These are phyloP conservation scores for Carassius gibelio DNA, from an alignment of 2,113 vertebrate species.

Conservation along the genomic window DNA sequence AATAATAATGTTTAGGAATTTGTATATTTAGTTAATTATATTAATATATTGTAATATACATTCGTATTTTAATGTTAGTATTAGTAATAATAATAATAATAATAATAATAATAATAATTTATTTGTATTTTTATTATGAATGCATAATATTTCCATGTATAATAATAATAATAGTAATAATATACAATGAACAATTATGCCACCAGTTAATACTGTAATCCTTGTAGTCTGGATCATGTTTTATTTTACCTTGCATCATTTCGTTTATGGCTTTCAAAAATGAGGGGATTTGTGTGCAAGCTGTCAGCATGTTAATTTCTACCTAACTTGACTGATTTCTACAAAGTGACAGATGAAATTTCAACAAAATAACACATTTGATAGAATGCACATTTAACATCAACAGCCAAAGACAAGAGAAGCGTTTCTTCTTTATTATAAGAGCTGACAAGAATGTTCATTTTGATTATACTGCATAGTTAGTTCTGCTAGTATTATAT, in stretches of 20 bases:
- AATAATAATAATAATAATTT: too few relatives aligned
- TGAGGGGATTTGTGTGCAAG: neutral
- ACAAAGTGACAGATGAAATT: neutral
- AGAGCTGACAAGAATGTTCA: neutral
- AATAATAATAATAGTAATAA: too few relatives aligned
- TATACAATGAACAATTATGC: too few relatives aligned
- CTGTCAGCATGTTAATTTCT: neutral
- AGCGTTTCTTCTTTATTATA: neutral
- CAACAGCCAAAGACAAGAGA: neutral
- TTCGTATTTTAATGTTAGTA: too few relatives aligned
- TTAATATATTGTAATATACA: neutral
- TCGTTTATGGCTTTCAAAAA: neutral
- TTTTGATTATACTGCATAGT: neutral
- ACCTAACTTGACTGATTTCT: neutral
- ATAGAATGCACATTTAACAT: neutral
- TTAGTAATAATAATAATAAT: too few relatives aligned
- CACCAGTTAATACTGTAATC: too few relatives aligned
- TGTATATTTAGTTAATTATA: neutral
- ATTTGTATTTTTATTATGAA: neutral
- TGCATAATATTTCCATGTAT: too few relatives aligned
- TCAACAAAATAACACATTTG: neutral
- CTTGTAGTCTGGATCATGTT: neutral
- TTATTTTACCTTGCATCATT: neutral
- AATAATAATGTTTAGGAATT: neutral
- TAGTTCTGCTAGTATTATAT: neutral